phyloP scores from a whole-genome alignment of 2,113 vertebrate genomes.

The Chaetorhynchus papuensis region DNA sequence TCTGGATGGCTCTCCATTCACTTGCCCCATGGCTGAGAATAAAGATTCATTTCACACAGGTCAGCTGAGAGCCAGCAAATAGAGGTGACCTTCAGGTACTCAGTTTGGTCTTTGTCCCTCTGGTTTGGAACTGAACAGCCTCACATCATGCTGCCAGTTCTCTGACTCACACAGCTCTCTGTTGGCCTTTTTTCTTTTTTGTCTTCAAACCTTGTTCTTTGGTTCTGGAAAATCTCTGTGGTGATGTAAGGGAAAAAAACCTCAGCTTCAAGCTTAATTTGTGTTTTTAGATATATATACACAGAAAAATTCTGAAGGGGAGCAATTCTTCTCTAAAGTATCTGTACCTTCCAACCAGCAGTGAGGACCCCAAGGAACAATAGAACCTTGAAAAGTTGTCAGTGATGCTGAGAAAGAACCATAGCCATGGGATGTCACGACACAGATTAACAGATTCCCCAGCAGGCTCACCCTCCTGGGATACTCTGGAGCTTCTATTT shows the following conservation, averaged over 20 bases:
- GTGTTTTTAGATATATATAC: not conserved
- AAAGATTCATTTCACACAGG: not conserved
- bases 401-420: not conserved
- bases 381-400: not conserved
- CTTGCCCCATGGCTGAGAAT: not conserved
- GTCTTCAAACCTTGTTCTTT: not conserved
- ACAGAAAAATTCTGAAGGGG: not conserved
- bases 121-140: constrained; percentile 15
- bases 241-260: not conserved
- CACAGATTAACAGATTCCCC: not conserved
- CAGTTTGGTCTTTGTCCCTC: not conserved
- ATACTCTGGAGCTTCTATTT: not conserved
- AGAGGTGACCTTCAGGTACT: constrained; percentile 45
- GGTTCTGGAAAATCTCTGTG: constrained; percentile 21
- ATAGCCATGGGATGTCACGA: not conserved
- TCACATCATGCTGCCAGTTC: constrained; percentile 23
- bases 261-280: not conserved
- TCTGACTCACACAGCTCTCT: constrained; percentile 37
- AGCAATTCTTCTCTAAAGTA: not conserved
- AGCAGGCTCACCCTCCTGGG: not conserved
- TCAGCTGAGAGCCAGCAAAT: not conserved
- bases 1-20: not conserved
- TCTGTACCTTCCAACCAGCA: not conserved
- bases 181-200: not conserved
- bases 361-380: not conserved